A percentile compares a stretch with the other conserved stretches of the same genome.
Conservation (phyloP, 2,797 vertebrate genomes). For the Psittacula echo region DNA sequence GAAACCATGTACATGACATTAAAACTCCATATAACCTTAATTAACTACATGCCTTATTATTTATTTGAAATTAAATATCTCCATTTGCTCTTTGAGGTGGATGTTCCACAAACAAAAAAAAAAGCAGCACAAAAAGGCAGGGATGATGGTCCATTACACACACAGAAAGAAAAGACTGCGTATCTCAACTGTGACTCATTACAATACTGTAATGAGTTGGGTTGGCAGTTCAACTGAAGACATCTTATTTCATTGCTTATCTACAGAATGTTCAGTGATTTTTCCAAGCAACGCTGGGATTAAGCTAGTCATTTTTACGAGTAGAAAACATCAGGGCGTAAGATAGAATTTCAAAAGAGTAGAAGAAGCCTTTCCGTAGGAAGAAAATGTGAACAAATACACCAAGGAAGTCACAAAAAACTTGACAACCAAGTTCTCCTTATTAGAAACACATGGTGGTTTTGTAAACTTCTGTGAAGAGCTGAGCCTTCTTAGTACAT, state of each 20-base stretch:
- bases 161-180: neutral
- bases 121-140: neutral
- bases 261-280: neutral
- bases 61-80: neutral
- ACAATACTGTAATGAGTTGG: neutral
- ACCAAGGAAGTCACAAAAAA: neutral
- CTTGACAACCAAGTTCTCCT: neutral
- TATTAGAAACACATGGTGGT: accelerated
- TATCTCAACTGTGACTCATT: neutral
- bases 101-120: neutral
- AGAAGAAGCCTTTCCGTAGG: neutral
- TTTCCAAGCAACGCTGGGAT: neutral
- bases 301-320: neutral
- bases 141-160: neutral
- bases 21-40: neutral
- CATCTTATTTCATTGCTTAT: neutral
- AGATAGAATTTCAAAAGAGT: neutral
- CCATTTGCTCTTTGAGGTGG: neutral
- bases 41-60: neutral
- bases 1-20: neutral
- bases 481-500: neutral
- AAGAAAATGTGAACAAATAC: neutral
- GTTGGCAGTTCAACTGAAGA: neutral
- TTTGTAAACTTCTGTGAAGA: neutral
- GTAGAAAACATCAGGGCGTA: neutral